These are phyloP conservation scores for Tipula helvola DNA, from an alignment of 2,888 invertebrate species.

Conservation along the genomic window DNA sequence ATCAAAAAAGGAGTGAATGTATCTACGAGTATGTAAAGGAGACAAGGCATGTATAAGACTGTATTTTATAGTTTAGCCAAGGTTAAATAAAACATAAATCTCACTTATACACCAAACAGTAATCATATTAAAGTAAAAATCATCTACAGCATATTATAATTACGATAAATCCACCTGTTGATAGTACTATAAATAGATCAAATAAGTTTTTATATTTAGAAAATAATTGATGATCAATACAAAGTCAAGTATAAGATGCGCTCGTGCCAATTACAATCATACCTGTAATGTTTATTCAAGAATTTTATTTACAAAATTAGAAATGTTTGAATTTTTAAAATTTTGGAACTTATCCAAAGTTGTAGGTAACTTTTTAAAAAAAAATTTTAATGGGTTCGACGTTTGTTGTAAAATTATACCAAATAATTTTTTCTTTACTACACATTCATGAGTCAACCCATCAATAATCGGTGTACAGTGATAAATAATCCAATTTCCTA, in stretches of 20 bases:
- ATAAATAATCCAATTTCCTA: too few relatives aligned
- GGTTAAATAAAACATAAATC: neutral
- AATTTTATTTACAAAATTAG: too few relatives aligned
- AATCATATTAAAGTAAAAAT: neutral
- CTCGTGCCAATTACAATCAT: too few relatives aligned
- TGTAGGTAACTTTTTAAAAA: too few relatives aligned
- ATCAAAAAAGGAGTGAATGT: neutral
- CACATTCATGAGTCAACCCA: too few relatives aligned
- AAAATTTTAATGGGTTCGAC: too few relatives aligned
- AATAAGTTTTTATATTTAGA: neutral
- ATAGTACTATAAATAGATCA: neutral
- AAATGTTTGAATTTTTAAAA: too few relatives aligned
- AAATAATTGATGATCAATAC: neutral
- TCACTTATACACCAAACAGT: neutral
- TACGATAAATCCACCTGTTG: neutral
- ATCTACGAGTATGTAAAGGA: neutral
- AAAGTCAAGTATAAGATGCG: neutral
- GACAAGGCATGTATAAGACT: neutral
- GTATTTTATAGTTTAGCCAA: neutral
- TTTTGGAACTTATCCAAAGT: too few relatives aligned
- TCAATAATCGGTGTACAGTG: too few relatives aligned
- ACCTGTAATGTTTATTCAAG: too few relatives aligned
- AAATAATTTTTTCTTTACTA: too few relatives aligned
- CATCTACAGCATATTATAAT: neutral
- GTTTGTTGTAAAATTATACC: too few relatives aligned